phyloP scores from a whole-genome alignment of 2,113 vertebrate species.

The Melanostigma gelatinosum region DNA sequence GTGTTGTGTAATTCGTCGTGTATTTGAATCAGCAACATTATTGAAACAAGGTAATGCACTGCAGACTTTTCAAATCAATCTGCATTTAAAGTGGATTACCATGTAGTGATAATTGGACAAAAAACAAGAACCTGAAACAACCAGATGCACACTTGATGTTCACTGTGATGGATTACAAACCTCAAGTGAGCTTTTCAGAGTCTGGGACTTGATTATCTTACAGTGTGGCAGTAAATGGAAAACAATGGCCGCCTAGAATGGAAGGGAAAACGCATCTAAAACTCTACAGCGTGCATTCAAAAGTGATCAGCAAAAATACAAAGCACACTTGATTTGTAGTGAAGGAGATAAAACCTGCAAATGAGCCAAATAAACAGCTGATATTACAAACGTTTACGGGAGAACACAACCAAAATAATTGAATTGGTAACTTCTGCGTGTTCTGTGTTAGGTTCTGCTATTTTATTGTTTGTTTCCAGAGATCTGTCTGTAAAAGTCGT shows the following conservation, averaged over 20 bases:
- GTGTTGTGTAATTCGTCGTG: not conserved
- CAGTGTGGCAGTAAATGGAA: not conserved
- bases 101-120: not conserved
- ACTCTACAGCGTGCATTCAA: not conserved
- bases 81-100: slow-evolving; percentile 10
- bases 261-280: not conserved
- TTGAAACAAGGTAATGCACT: not conserved
- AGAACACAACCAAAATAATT: not conserved
- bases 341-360: not conserved
- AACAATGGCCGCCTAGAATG: not conserved
- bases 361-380: not conserved
- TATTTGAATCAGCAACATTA: slow-evolving; percentile 4
- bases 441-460: not conserved
- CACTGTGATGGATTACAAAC: not conserved
- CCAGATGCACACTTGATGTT: not conserved
- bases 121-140: not conserved
- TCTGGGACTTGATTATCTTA: not conserved
- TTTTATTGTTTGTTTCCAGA: not conserved
- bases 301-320: not conserved
- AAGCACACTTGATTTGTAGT: not conserved
- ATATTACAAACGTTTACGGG: not conserved
- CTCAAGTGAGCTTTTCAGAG: not conserved
- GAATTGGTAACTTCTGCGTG: not conserved
- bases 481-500: not conserved
- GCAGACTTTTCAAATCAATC: slow-evolving; percentile 1